A percentile compares a stretch with the other conserved stretches of the same genome.
phyloP scores from a whole-genome alignment of 2,113 vertebrate species.

The Cyrtonyx montezumae region DNA sequence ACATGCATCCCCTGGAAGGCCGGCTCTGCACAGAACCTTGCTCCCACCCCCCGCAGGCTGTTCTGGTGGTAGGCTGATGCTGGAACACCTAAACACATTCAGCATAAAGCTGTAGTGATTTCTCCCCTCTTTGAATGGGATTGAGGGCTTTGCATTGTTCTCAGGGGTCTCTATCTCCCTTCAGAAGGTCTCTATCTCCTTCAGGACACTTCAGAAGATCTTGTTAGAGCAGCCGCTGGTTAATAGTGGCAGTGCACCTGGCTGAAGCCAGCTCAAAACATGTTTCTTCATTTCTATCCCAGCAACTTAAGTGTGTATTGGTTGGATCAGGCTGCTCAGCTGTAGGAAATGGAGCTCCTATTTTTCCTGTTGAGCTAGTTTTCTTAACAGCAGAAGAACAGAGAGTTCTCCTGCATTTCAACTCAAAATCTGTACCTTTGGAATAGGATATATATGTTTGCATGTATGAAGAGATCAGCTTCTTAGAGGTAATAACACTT shows the following conservation, averaged over 20 bases:
- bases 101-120: background rate
- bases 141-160: background rate
- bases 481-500: background rate
- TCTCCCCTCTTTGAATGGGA: background rate
- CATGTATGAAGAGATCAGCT: background rate
- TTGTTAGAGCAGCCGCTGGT: background rate
- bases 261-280: conserved; percentile 24
- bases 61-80: conserved; percentile 12
- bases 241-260: conserved; percentile 1
- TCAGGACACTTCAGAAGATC: conserved; percentile 1
- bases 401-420: background rate
- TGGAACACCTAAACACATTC: background rate
- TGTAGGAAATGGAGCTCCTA: background rate
- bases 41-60: conserved; percentile 18
- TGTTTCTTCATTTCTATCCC: conserved; percentile 34
- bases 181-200: background rate
- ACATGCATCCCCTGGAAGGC: conserved; percentile 25
- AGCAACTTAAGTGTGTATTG: background rate
- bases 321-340: background rate
- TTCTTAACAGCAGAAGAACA: background rate
- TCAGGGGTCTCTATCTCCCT: background rate
- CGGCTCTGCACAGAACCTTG: conserved; percentile 24
- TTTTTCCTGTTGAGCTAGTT: background rate
- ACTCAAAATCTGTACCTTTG: background rate
- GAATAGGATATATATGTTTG: background rate